phyloP scores from a whole-genome alignment of 2,888 invertebrate species.

The Poecilobothrus nobilitatus region DNA sequence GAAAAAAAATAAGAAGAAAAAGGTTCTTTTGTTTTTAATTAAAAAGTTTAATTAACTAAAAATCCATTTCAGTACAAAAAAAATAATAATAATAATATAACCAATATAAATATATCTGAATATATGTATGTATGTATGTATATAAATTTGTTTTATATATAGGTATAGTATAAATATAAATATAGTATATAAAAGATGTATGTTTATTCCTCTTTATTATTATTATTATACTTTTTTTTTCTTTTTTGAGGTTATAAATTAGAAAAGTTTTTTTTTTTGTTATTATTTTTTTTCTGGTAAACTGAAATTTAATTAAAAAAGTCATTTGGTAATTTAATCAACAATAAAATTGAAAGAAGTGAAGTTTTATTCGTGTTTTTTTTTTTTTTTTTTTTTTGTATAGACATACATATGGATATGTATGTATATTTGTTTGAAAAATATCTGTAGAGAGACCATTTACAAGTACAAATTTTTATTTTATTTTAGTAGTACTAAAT shows the following conservation, averaged over 20 bases:
- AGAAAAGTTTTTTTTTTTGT: not conserved
- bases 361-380: not conserved
- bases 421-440: not conserved
- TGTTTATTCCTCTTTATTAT: not conserved
- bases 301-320: conserved; percentile 6
- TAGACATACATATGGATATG: not conserved
- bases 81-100: not conserved
- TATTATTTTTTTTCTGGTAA: not conserved
- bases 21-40: conserved; percentile 1
- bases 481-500: no score
- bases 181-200: not conserved
- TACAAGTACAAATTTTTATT: no score
- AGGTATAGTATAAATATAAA: not conserved
- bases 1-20: not conserved
- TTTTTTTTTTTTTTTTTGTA: no score
- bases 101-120: not conserved
- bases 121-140: not conserved
- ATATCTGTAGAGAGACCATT: no score
- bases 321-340: conserved; percentile 3
- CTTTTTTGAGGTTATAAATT: conserved; percentile 1
- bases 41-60: conserved; percentile 6
- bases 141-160: not conserved
- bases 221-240: not conserved
- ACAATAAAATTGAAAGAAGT: conserved; percentile 6
- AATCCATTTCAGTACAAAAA: not conserved